Percentiles rank a stretch among this genome's conserved stretches.
Conservation (phyloP, 2,797 vertebrate species). For the Micrastur ruficollis region DNA sequence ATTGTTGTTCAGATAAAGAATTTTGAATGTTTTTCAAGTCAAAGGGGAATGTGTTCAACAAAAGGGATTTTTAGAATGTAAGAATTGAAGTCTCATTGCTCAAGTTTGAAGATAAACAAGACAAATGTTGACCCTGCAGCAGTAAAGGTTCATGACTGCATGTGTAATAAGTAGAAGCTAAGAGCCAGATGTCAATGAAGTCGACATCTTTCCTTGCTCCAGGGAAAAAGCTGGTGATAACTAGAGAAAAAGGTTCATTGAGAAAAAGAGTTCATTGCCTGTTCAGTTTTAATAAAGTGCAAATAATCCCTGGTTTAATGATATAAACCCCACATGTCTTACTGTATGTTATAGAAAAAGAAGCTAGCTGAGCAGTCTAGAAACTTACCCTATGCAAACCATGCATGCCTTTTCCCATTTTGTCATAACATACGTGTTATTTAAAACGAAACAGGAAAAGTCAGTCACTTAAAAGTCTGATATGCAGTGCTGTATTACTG, state of each 20-base stretch:
- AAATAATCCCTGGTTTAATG: neutral
- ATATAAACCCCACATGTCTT: neutral
- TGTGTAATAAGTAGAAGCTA: neutral
- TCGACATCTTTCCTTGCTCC: neutral
- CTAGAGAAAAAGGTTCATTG: neutral
- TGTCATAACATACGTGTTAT: neutral
- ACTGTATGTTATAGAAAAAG: neutral
- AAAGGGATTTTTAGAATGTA: neutral
- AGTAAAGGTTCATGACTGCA: neutral
- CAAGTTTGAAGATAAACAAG: neutral
- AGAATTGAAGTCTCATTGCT: neutral
- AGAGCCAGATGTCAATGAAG: conserved; percentile 16
- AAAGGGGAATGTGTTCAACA: neutral
- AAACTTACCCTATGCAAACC: neutral
- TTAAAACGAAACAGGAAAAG: neutral
- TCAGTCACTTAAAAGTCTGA: neutral
- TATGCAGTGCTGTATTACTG: neutral
- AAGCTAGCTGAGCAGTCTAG: neutral
- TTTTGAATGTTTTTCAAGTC: neutral
- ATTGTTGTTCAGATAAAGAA: neutral
- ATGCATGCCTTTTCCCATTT: neutral
- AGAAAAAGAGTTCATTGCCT: neutral
- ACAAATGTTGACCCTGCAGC: conserved; percentile 4
- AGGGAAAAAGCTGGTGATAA: neutral
- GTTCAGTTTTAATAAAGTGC: neutral